phyloP scores from a whole-genome alignment of 2,797 vertebrate species.

The Ptychadena robeensis region DNA sequence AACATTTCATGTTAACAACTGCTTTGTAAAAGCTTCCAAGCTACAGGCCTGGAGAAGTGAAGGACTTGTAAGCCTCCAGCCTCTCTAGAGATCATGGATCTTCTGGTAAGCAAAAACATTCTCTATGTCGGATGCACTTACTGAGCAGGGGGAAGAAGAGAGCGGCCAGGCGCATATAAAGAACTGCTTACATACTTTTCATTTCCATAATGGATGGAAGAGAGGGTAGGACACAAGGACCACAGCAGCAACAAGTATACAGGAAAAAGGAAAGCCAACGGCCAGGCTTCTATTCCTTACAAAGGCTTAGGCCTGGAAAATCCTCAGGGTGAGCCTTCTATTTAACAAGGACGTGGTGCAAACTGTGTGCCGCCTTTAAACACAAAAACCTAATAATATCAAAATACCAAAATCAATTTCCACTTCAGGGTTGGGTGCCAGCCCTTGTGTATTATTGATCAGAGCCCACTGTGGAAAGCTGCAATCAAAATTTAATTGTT shows the following conservation, averaged over 20 bases:
- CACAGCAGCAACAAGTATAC: not conserved
- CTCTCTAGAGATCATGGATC: slow-evolving; percentile 34
- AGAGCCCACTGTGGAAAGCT: slow-evolving; percentile 60
- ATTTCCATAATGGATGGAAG: slow-evolving; percentile 61
- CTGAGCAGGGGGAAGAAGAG: not conserved
- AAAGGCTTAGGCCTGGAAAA: slow-evolving; percentile 26
- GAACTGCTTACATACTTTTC: slow-evolving; percentile 59
- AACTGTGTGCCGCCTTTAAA: slow-evolving; percentile 60
- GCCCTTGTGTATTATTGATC: slow-evolving; percentile 15
- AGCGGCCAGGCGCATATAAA: not conserved
- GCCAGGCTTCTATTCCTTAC: not conserved
- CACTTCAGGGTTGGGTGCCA: slow-evolving; percentile 61
- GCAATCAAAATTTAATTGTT: slow-evolving; percentile 63
- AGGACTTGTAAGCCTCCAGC: slow-evolving; percentile 39
- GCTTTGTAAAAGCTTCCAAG: slow-evolving; percentile 59
- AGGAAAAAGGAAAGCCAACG: fast-evolving
- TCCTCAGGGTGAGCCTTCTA: slow-evolving; percentile 45
- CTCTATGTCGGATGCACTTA: slow-evolving; percentile 51
- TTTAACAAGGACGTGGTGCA: slow-evolving; percentile 30
- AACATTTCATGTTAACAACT: slow-evolving; percentile 56
- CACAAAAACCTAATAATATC: slow-evolving; percentile 58
- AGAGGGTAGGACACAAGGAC: not conserved
- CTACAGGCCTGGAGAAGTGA: slow-evolving; percentile 45
- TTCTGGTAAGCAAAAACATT: slow-evolving; percentile 40
- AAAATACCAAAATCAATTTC: slow-evolving; percentile 61